Evolutionary conservation across 2,113 vertebrate genomes (phyloP).

Genomic region (Mobula hypostoma): DNA sequence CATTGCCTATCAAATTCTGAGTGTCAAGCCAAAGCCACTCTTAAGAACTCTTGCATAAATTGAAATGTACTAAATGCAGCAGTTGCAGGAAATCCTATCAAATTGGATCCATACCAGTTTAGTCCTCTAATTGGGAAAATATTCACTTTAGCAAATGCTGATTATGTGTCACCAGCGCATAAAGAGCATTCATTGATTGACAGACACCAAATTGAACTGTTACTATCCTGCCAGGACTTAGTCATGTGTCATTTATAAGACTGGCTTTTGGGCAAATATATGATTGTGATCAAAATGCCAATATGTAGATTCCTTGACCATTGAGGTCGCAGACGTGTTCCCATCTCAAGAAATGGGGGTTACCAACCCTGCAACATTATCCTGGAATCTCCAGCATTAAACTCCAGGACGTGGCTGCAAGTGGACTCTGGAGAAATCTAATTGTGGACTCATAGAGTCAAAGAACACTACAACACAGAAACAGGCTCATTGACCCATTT

Average conservation of each 20-base stretch:
- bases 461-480: too few relatives aligned
- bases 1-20: neutral
- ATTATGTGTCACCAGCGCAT: neutral
- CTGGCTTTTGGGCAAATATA: neutral
- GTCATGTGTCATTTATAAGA: neutral
- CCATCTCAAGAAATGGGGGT: neutral
- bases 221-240: neutral
- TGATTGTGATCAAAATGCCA: neutral
- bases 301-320: neutral
- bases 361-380: neutral
- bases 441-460: neutral
- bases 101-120: neutral
- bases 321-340: too few relatives aligned
- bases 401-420: neutral
- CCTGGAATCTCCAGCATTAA: neutral
- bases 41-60: neutral
- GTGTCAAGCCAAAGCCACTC: neutral
- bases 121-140: neutral
- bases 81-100: neutral
- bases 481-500: too few relatives aligned
- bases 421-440: neutral
- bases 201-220: neutral
- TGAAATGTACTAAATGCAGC: neutral
- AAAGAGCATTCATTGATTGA: neutral
- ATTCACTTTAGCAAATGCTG: neutral